Evolutionary conservation across 2,797 vertebrate species (phyloP), one percentile per base, ranked within the genome.

Genomic region (Dendrocincla tyrannina): DNA sequence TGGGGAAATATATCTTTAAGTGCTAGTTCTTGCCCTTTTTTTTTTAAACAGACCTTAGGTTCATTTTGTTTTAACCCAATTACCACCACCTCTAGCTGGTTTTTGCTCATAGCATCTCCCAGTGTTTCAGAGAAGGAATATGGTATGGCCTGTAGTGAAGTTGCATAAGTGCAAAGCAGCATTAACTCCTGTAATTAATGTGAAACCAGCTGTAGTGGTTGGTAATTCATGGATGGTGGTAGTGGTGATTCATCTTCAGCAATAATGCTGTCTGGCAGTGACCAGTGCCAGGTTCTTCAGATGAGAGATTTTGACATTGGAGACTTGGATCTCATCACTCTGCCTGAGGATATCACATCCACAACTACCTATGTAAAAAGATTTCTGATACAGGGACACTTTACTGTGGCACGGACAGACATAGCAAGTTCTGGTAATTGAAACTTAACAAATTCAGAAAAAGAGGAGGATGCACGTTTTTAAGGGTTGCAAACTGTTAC

Each of bases 221-320:
- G 66, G 20, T 60, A 66, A 53, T 77, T 49, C 84, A 39, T 55
- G 66, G 56, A 17, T 72, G 32, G 23, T 52, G 76, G 58, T 89
- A 52, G 62, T 91, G 64, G 73, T 79, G 68, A 67, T 89, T 73
- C 50, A 84, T 91, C 67, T 95, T 32, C 83, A 89, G 68, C 73
- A 81, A 9, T 73, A 62, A 52, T 73, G 39, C 32, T 89, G 27
- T 64, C 75, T 95, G 63, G 63, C 93, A 72, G 50, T 56, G 73
- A 44, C 70, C 85, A 63, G 47, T 85, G 82, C 85, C 91, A 91
- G 66, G 73, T 79, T 69, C 79, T 85, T 78, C 53, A 55, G 72
- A 70, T 68, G 66, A 55, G 82, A 88, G 53, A 84, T 85, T 66
- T 85, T 81, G 84, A 52, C 33, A 10, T 27, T 41, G 28, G 56